Evolutionary conservation across 2,888 invertebrate species (phyloP).

Genomic region (Prostheceraeus crozeri): DNA sequence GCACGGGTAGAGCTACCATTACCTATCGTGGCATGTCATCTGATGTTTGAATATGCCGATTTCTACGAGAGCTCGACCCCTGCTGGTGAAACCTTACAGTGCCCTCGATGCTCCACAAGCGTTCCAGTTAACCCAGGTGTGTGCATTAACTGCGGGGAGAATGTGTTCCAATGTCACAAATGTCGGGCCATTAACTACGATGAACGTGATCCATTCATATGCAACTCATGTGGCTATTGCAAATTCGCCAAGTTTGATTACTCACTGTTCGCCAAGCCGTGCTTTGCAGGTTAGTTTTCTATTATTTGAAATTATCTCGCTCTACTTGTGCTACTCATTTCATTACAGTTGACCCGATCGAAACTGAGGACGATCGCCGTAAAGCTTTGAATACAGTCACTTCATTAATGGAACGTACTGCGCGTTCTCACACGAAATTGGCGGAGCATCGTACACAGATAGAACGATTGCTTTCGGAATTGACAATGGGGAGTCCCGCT

Average conservation of each 20-base stretch:
- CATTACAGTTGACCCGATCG: no score
- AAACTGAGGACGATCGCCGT: no score
- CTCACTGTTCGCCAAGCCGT: conserved; percentile 77
- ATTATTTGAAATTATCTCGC: no score
- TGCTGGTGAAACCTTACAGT: conserved; percentile 84
- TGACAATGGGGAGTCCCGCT: no score
- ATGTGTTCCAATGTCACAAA: conserved; percentile 97
- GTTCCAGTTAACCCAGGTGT: conserved; percentile 96
- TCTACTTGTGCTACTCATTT: no score
- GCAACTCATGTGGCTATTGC: conserved; percentile 96
- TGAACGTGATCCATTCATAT: conserved; percentile 95
- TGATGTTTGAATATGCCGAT: conserved; percentile 96
- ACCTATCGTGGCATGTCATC: conserved; percentile 90
- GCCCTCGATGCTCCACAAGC: conserved; percentile 87
- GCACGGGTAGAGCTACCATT: conserved; percentile 77
- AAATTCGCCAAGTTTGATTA: conserved; percentile 98
- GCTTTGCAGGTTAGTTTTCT: no score
- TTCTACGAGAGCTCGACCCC: conserved; percentile 90
- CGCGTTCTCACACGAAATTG: no score
- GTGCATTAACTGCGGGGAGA: conserved; percentile 91
- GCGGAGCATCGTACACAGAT: no score
- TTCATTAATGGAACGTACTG: no score
- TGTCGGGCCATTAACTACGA: conserved; percentile 97
- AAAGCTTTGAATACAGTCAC: no score
- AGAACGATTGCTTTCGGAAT: no score